Evolutionary conservation across 1,140 invertebrate species (phyloP), one percentile per base, ranked within the genome.

Genomic region (Lepidotrigona ventralis): DNA sequence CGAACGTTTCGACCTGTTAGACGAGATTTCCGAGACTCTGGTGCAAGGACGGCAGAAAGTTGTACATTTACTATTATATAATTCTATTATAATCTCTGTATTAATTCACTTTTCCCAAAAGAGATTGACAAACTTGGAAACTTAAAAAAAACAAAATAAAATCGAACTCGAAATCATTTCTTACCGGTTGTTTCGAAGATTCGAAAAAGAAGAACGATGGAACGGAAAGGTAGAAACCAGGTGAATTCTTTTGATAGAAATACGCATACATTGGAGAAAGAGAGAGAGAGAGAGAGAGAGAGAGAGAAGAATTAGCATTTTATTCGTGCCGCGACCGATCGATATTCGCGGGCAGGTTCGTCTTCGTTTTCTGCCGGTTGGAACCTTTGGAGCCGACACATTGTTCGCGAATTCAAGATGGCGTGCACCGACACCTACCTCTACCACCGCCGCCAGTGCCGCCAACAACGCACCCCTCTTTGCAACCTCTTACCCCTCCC

Each of bases 371-470:
- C 73, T 63, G 74, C 63, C 58, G 63, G 75, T 79, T 21, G 84
- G 75, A 66, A 74, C 81, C 81, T 76, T 63, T 68, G 58, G 46
- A 74, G 79, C 79, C 76, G 84, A 85, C 86, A 87, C 79, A 87
- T 85, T 87, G 84, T 86, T 86, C 82, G 66, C 77, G 82, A 84
- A 84, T 83, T 79, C 86, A 85, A 86, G 80, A 87, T 87, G 86
- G 86, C 84, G 84, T 46, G 58, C 71, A 46, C 73, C 84, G 66
- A 82, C 84, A 77, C 84, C 84, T 58, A 77, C 84, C 84, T 58
- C 84, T 56, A 51, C 72, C 79, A 0, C 46, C 53, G 72, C 58
- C 72, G 71, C 63, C 60, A 46, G 46, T 74, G 75, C 75, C 33
- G 21, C 68, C 79, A 66, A 75, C 82, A 63, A 72, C 82, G 46